Conservation (phyloP, 1,140 invertebrate genomes). For the Listronotus oregonensis region DNA sequence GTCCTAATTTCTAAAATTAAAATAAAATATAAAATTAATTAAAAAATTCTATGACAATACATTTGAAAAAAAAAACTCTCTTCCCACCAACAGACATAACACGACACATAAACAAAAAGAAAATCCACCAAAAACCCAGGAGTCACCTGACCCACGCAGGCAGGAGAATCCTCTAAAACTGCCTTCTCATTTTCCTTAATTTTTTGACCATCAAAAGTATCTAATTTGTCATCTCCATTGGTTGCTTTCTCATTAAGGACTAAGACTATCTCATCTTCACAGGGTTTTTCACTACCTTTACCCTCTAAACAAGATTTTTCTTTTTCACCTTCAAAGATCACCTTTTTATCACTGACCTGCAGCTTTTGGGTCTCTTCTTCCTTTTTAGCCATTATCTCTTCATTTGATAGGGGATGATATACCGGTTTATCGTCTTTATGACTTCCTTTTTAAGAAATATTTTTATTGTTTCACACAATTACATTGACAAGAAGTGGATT, state of each 20-base stretch:
- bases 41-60: too few species aligned
- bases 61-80: conserved; percentile 21
- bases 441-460: not conserved
- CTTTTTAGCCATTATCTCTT: conserved; percentile 29
- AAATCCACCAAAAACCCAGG: not conserved
- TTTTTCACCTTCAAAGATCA: not conserved
- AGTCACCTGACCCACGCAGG: conserved; percentile 34
- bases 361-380: conserved; percentile 4
- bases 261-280: not conserved
- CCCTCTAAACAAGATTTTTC: not conserved
- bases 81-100: not conserved
- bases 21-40: too few species aligned
- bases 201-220: not conserved
- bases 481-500: too few species aligned
- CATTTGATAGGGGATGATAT: conserved; percentile 20
- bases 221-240: not conserved
- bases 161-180: conserved; percentile 19
- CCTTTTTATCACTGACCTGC: conserved; percentile 1
- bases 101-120: not conserved
- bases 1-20: too few species aligned
- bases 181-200: conserved; percentile 9
- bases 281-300: not conserved
- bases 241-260: not conserved
- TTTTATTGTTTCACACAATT: too few species aligned
- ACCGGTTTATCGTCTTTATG: conserved; percentile 7